Conservation (phyloP, 2,888 invertebrate species). For the Patella caerulea region DNA sequence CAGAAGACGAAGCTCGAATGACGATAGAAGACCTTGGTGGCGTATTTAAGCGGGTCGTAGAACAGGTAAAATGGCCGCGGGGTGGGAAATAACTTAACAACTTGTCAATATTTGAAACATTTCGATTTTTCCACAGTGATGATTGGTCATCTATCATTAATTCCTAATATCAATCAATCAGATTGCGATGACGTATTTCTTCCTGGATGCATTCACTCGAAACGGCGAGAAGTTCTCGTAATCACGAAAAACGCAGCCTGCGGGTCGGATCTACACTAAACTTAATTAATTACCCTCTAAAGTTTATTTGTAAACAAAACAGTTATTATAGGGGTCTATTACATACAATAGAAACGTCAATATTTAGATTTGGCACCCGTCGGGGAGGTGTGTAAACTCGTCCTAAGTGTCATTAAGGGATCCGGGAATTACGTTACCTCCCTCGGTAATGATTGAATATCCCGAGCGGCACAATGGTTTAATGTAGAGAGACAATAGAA, state of each 20-base stretch:
- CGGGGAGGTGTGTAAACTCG: not conserved
- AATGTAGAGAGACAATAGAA: too few species aligned
- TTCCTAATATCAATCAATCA: slow-evolving; percentile 1
- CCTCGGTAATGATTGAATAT: not conserved
- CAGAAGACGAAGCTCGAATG: too few species aligned
- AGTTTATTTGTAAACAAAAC: too few species aligned
- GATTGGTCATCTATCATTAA: slow-evolving; percentile 6
- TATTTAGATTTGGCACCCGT: not conserved
- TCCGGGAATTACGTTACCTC: not conserved
- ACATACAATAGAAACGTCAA: not conserved
- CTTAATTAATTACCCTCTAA: not conserved
- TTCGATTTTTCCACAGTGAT: not conserved
- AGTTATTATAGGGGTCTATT: too few species aligned
- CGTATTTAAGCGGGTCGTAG: not conserved
- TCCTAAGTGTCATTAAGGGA: not conserved
- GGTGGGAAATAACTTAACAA: slow-evolving; percentile 5
- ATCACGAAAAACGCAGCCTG: not conserved
- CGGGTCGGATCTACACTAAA: not conserved
- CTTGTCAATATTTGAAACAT: slow-evolving; percentile 2
- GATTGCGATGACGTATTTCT: not conserved
- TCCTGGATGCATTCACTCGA: not conserved
- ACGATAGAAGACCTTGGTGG: too few species aligned
- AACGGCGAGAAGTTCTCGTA: not conserved
- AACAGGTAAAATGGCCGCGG: not conserved
- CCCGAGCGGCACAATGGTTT: too few species aligned